Conservation (phyloP, 2,797 vertebrate species). For the Pangasius mekongensis region DNA sequence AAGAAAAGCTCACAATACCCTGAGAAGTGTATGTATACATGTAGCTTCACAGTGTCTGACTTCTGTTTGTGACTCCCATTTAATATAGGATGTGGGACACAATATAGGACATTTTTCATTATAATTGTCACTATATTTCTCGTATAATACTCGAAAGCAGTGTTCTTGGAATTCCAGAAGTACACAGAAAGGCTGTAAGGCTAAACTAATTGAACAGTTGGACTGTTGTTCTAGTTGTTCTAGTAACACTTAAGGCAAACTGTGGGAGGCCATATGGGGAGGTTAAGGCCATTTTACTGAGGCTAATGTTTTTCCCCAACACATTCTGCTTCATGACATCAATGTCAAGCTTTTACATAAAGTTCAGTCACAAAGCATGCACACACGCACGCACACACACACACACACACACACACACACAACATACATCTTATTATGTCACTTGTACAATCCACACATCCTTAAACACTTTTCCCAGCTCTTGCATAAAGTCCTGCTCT, state of each 20-base stretch:
- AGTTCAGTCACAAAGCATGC: not conserved
- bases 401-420: not conserved
- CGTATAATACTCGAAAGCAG: not conserved
- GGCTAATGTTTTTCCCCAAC: not conserved
- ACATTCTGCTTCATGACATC: not conserved
- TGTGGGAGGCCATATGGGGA: not conserved
- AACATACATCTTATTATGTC: conserved; percentile 20
- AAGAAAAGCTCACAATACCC: not conserved
- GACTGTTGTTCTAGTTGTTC: not conserved
- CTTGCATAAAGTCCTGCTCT: conserved; percentile 44
- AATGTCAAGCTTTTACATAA: conserved; percentile 22
- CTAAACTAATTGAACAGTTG: not conserved
- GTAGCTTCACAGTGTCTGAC: not conserved
- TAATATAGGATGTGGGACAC: not conserved
- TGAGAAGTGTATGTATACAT: not conserved
- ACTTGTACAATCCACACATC: conserved; percentile 61
- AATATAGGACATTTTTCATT: not conserved
- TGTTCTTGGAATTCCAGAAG: not conserved
- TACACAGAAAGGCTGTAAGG: not conserved
- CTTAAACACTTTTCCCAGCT: conserved; percentile 54
- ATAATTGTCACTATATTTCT: not conserved
- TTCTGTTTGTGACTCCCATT: not conserved
- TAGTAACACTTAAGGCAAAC: conserved; percentile 7
- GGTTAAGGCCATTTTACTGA: not conserved
- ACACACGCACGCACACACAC: not conserved